phyloP scores from a whole-genome alignment of 2,888 invertebrate genomes.

The Mimachlamys varia region DNA sequence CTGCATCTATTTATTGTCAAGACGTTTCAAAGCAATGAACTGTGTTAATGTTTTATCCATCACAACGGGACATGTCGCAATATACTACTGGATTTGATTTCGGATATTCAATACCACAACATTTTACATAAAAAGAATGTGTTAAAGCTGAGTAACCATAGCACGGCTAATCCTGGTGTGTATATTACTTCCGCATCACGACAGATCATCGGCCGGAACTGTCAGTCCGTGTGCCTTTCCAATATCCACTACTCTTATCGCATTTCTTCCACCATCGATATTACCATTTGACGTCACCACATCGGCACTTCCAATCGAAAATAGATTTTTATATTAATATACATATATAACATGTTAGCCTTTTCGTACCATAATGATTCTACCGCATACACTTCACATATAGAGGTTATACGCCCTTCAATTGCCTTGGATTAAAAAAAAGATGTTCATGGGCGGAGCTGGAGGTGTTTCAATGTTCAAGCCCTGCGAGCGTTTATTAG shows the following conservation, averaged over 20 bases:
- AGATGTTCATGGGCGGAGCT: too few relatives aligned
- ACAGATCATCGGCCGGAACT: neutral
- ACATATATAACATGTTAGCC: too few relatives aligned
- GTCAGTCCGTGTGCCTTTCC: neutral
- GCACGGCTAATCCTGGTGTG: neutral
- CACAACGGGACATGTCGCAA: neutral
- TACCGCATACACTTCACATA: too few relatives aligned
- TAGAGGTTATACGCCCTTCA: too few relatives aligned
- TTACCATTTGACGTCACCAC: neutral
- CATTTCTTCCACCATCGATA: neutral
- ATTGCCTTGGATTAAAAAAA: too few relatives aligned
- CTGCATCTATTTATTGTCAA: too few relatives aligned
- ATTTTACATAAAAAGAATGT: neutral
- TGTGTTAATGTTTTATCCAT: neutral
- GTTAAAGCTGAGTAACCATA: neutral
- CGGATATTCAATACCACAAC: too few relatives aligned
- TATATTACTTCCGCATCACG: neutral
- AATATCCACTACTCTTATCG: conserved; percentile 20
- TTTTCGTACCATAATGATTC: too few relatives aligned
- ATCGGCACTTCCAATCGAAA: neutral
- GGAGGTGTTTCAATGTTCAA: too few relatives aligned
- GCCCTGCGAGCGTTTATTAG: too few relatives aligned
- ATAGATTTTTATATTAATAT: neutral
- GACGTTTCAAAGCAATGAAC: neutral
- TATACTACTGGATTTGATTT: neutral